Evolutionary conservation across 2,888 invertebrate species (phyloP), one percentile per base, ranked within the genome.

Genomic region (Alsophila aescularia): DNA sequence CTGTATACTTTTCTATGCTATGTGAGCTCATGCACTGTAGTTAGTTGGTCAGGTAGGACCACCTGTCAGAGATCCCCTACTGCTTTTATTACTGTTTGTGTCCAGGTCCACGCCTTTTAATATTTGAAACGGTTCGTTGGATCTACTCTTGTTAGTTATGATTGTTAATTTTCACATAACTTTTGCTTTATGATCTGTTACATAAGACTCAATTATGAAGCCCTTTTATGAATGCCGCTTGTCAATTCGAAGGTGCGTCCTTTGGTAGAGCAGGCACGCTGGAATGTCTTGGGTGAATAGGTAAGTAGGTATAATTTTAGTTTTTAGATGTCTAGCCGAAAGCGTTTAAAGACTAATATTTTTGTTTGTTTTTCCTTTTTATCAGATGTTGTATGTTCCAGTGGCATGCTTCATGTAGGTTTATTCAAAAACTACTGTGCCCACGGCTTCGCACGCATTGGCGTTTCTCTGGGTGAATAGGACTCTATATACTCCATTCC

Each of bases 61-160:
- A 2, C 7, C 7, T 18, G 1, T 18, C 13, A 12, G 14, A 24
- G 10, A 32, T 6, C 7, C 21, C 54, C 10, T 49, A 54, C 54
- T 54, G 43, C 13, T 18, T 2, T 13, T 29, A 12, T 29, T 21
- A 1, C 34, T 18, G 9, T 10, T 27, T 27, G 9, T 27, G 4
- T 21, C 6, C 29, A 24, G 29, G 12, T 18, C 27, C 35, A 49
- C 68, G 71, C 70, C 68, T 71, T 72, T 70, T 65, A 72, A 72
- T 75, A 72, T 74, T 61, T 65, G 61, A 39, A 53, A 50, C 44
- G 50, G 48, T 60, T 43, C 44, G 59, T 16, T 56, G 41, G 37
- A 43, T 63, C 61, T 52, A 36, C 27, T 39, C 42, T 49, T 51
- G 41, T 49, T 35, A 52, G 34, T 42, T 49, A 29, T 50, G 50